Evolutionary conservation across 2,888 invertebrate species (phyloP).

Genomic region (Leucophenga maculata): DNA sequence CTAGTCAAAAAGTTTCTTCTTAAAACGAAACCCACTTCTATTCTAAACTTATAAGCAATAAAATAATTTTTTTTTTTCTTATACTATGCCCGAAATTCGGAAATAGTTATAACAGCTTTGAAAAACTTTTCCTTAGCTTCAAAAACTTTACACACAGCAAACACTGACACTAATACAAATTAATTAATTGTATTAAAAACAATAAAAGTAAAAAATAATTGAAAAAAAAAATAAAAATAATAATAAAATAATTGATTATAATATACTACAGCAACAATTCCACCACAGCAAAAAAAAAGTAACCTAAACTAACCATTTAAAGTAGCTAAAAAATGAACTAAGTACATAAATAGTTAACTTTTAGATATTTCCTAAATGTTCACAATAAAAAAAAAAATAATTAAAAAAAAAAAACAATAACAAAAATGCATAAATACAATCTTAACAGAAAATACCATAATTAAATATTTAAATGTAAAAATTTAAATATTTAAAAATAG

Average conservation of each 20-base stretch:
- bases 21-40: not conserved
- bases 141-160: not conserved
- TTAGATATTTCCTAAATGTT: slow-evolving; percentile 9
- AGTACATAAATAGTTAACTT: slow-evolving; percentile 12
- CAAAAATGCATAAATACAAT: not conserved
- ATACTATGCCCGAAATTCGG: not conserved
- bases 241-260: not conserved
- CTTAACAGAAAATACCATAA: not conserved
- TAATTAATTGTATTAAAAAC: not conserved
- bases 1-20: not conserved
- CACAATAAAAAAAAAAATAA: not conserved
- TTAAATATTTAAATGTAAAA: not conserved
- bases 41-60: slow-evolving; percentile 11
- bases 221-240: not conserved
- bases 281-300: not conserved
- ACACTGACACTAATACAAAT: not conserved
- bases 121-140: too few relatives aligned
- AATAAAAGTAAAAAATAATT: not conserved
- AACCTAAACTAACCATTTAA: not conserved
- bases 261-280: not conserved
- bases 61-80: not conserved
- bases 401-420: not conserved
- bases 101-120: not conserved
- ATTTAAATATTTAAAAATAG: not conserved
- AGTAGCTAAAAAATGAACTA: not conserved